Percentiles rank a stretch among this genome's conserved stretches.
Evolutionary conservation across 2,113 vertebrate species (phyloP).

Genomic region (Hepsetus odoe): DNA sequence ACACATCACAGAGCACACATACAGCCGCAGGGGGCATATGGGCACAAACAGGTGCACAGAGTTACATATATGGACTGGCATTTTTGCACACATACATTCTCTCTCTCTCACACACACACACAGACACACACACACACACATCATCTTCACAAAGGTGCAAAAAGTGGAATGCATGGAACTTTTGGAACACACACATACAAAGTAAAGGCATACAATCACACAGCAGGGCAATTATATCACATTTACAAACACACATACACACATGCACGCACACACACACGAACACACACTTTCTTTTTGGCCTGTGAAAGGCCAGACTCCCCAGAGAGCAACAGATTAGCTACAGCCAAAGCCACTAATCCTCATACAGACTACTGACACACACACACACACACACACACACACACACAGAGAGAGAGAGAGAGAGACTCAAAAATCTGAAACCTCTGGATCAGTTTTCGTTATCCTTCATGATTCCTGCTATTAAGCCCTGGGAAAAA

Average conservation of each 20-base stretch:
- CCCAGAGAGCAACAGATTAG: conserved; percentile 70
- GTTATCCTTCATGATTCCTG: background rate
- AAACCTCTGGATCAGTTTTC: conserved; percentile 25
- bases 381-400: conserved; percentile 31
- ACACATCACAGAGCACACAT: conserved; percentile 20
- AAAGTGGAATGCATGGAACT: background rate
- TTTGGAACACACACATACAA: background rate
- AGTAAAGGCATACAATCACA: conserved; percentile 14
- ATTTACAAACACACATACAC: background rate
- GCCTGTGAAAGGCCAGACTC: conserved; percentile 62
- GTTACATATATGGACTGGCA: background rate
- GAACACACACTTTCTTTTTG: conserved; percentile 40
- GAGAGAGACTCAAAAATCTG: background rate
- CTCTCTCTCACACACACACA: conserved; percentile 8
- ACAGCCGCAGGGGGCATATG: background rate
- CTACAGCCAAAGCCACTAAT: conserved; percentile 67
- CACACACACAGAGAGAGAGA: conserved; percentile 31
- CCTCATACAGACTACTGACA: conserved; percentile 59
- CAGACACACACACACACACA: conserved; percentile 21
- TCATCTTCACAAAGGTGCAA: background rate
- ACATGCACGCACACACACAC: conserved; percentile 34
- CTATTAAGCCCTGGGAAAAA: conserved; percentile 6
- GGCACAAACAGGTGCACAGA: conserved; percentile 1
- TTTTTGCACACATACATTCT: too few relatives aligned
- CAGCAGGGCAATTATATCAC: conserved; percentile 1